Evolutionary conservation across 2,797 vertebrate genomes (phyloP).

Genomic region (Anguilla obscura): DNA sequence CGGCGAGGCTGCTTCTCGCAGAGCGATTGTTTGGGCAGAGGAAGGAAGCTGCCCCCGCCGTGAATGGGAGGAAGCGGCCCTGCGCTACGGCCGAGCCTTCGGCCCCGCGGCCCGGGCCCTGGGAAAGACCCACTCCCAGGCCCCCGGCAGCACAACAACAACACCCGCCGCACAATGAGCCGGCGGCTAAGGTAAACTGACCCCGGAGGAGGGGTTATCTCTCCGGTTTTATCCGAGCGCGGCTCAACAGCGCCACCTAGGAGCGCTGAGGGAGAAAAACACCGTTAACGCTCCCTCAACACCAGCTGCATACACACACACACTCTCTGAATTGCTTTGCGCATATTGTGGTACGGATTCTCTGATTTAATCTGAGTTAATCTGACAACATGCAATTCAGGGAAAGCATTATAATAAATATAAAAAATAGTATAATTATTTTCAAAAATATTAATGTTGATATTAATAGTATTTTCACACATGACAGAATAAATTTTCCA

Average conservation of each 20-base stretch:
- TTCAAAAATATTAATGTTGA: background rate
- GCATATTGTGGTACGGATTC: constrained; percentile 23
- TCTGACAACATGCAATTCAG: background rate
- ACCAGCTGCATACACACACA: background rate
- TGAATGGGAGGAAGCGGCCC: constrained; percentile 75
- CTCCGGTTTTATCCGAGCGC: constrained; percentile 41
- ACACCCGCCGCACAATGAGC: constrained; percentile 56
- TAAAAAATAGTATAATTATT: background rate
- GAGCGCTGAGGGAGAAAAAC: constrained; percentile 28
- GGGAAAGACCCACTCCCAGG: constrained; percentile 61
- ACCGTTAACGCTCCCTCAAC: background rate
- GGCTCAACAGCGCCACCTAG: constrained; percentile 66
- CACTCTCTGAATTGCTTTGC: background rate
- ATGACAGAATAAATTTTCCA: too few relatives aligned
- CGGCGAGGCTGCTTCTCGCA: background rate
- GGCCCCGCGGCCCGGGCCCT: constrained; percentile 56
- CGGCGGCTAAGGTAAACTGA: constrained; percentile 27
- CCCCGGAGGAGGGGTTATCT: background rate
- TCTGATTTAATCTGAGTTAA: background rate
- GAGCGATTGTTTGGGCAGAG: constrained; percentile 54
- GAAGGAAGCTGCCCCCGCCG: constrained; percentile 69
- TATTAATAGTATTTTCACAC: background rate
- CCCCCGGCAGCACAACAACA: constrained; percentile 52
- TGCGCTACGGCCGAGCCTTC: constrained; percentile 46
- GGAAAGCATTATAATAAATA: background rate